A percentile compares a stretch with the other conserved stretches of the same genome.
These are phyloP conservation scores for Ichneumoninae sp. DNA, from an alignment of 2,888 invertebrate genomes.

Conservation along the genomic window DNA sequence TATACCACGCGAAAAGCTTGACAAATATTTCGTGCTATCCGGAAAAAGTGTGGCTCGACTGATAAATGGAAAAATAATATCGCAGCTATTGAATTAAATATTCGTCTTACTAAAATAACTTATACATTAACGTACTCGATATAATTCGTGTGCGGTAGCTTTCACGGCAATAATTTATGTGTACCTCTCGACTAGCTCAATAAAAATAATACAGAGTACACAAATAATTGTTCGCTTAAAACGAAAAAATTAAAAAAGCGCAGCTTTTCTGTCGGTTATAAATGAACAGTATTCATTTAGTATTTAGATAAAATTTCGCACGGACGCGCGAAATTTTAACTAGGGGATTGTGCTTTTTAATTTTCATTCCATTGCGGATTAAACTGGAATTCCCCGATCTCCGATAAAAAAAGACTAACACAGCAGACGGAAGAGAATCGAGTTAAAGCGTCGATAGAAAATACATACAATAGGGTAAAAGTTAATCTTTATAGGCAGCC, in stretches of 20 bases:
- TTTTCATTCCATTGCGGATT: neutral
- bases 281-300: neutral
- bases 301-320: neutral
- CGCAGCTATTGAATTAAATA: conserved; percentile 30
- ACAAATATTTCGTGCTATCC: conserved; percentile 52
- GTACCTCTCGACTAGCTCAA: conserved; percentile 23
- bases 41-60: conserved; percentile 41
- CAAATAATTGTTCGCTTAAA: neutral
- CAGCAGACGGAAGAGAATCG: conserved; percentile 1
- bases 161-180: conserved; percentile 26
- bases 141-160: conserved; percentile 9
- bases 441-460: conserved; percentile 16
- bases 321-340: neutral
- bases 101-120: conserved; percentile 35
- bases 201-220: neutral
- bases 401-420: neutral
- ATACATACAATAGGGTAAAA: conserved; percentile 23
- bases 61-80: conserved; percentile 40
- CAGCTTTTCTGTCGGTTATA: neutral
- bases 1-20: conserved; percentile 48
- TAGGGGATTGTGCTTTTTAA: neutral
- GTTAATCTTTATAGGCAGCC: conserved; percentile 7
- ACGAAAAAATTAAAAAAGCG: neutral
- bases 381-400: neutral
- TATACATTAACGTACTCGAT: conserved; percentile 2